phyloP scores from a whole-genome alignment of 1,140 invertebrate genomes.

The Heliothis virescens region DNA sequence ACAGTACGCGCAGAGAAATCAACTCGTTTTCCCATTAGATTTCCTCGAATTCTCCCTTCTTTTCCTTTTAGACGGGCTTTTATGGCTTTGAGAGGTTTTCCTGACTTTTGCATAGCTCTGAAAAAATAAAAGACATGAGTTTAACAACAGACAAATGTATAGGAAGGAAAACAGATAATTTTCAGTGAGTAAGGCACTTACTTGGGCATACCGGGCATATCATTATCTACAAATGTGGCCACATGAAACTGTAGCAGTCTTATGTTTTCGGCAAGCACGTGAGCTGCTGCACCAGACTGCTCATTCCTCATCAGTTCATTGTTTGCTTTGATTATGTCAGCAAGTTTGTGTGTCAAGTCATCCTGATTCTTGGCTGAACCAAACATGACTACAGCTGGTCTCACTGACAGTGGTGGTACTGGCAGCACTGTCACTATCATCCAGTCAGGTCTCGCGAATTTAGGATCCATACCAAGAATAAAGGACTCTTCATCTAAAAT shows the following conservation, averaged over 20 bases:
- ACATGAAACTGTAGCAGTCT: slow-evolving; percentile 99
- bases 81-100: slow-evolving; percentile 98
- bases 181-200: slow-evolving; percentile 69
- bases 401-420: slow-evolving; percentile 96
- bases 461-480: slow-evolving; percentile 98
- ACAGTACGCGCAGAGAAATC: slow-evolving; percentile 99
- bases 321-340: slow-evolving; percentile 99
- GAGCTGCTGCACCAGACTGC: slow-evolving; percentile 97
- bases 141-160: background rate
- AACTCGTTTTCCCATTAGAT: slow-evolving; percentile 99
- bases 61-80: slow-evolving; percentile 97
- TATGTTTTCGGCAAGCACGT: slow-evolving; percentile 98
- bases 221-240: slow-evolving; percentile 99
- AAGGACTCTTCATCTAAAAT: slow-evolving; percentile 96
- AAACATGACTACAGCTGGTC: slow-evolving; percentile 99
- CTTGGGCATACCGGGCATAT: slow-evolving; percentile 98
- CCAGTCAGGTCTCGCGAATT: slow-evolving; percentile 99
- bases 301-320: slow-evolving; percentile 99
- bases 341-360: slow-evolving; percentile 99
- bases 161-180: background rate
- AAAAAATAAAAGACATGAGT: slow-evolving; percentile 64
- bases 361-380: slow-evolving; percentile 99
- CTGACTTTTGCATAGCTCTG: slow-evolving; percentile 99
- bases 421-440: slow-evolving; percentile 99
- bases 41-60: slow-evolving; percentile 99